Base-by-base conservation (phyloP, 2,888 invertebrate species). In the Incurvaria masculella region DNA sequence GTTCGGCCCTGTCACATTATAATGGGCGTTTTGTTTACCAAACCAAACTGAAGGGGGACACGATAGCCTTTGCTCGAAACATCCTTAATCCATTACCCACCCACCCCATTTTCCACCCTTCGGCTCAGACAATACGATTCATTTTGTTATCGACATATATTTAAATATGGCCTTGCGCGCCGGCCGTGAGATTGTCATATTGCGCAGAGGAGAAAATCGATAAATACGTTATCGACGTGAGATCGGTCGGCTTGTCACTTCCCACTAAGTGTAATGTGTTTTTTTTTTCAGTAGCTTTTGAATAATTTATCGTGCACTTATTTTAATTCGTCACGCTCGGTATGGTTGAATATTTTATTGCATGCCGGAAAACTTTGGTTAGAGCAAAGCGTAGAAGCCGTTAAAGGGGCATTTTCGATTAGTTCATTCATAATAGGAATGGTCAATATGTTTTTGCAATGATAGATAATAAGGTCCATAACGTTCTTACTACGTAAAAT, bases 11-110 rank as follows among this genome's bases (percentile, higher is more conserved):
- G 62, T 64, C 64, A 65, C 68, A 72, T 73, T 73, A 71, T 72
- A 72, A 72, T 70, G 71, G 73, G 33, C 72, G 73, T 73, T 74
- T 74, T 73, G 74, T 74, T 75, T 75, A 75, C 74, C 73, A 71
- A 69, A 69, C 61, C 66, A 65, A 64, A 67, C 66, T 67, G 66
- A 67, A 71, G 75, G 73, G 72, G 72, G 66, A 65, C 63, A 63
- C 54, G 42, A 33, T 33, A 14, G 11, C 6, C 14, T 11, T 4
- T 14, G 3, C 8, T 14, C 33, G 14, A 14, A 33, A 33, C 6
- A 33, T 14, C 33, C 33, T 33, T 14, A 33, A 33, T 33, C 6
- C 33, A 33, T 33, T 33, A 33, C 14, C 33, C 4, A 8, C 4
- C 14, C 33, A 33, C 14, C 33, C 33, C 33, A 14, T 3, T 14